Base-by-base conservation (phyloP, 2,113 vertebrate species). In the Hippocampus comes region DNA sequence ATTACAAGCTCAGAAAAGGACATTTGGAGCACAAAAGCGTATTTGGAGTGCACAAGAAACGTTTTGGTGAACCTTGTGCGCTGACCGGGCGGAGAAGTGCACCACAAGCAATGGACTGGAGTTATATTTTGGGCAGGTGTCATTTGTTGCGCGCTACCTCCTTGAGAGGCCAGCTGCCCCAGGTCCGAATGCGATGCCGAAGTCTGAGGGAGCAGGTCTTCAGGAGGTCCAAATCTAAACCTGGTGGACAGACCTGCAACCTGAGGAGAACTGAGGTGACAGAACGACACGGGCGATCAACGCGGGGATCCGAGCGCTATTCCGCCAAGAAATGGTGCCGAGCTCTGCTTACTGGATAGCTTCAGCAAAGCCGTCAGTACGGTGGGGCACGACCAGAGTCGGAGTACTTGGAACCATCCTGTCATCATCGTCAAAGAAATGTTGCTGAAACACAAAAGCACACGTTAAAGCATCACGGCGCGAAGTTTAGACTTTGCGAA, bases 401-500 rank as follows among this genome's bases (percentile, higher is more conserved):
- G 97, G 97, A 21, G 97, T 99, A 88, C 97, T 99, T 73, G 97
- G 97, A 86, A 99, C 97, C 91, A 98, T 99, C 82, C 97, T 92
- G 86, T 99, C 97, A 56, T 99, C 97, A 56, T 99, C 97, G 78
- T 99, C 97, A 87, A 99, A 99, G 88, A 99, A 99, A 83, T 98
- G 96, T 72, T 98, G 96, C 93, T 96, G 92, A 87, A 81, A 75
- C 46, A 84, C 38, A 82, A 15, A 76, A 70, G 73, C 56, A 72
- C 41, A 64, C 9, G 9, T 4, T 23, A 3, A 14, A 43, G 21
- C 18, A 56, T 53, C 2, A 38, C 30, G 4, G 23, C 56, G 23
- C 9, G 9, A 63, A 11, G 6, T 30, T 11, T 11, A 9, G 8
- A 9, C 2, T 30, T 30, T 30, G 30, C 3, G 30, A 30, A 30